phyloP scores from a whole-genome alignment of 1,140 invertebrate species.

The Cepaea nemoralis region DNA sequence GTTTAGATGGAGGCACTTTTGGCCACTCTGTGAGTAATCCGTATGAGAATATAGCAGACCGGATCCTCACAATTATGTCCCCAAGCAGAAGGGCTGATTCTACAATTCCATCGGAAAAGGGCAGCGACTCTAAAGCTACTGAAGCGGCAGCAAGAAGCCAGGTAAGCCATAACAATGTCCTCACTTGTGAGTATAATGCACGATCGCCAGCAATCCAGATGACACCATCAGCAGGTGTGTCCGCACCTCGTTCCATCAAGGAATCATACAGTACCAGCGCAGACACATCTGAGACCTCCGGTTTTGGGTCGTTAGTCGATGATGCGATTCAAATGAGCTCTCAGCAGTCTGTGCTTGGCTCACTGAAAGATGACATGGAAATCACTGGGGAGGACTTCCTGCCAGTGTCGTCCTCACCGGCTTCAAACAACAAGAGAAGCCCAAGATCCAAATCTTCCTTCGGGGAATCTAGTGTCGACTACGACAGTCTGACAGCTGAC shows the following conservation, averaged over 20 bases:
- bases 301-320: constrained; percentile 60
- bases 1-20: neutral
- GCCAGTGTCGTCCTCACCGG: neutral
- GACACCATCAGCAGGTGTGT: neutral
- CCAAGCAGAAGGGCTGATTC: neutral
- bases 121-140: neutral
- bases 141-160: neutral
- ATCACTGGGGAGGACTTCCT: neutral
- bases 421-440: neutral
- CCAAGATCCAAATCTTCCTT: constrained; percentile 11
- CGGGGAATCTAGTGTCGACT: constrained; percentile 7
- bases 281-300: constrained; percentile 66
- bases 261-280: constrained; percentile 60
- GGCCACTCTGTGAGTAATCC: neutral
- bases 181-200: constrained; percentile 18
- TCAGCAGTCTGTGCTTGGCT: constrained; percentile 2
- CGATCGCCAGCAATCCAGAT: constrained; percentile 32
- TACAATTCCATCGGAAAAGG: neutral
- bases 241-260: constrained; percentile 34
- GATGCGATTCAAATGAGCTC: constrained; percentile 43
- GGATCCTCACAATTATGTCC: neutral
- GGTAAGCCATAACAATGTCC: constrained; percentile 38
- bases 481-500: neutral
- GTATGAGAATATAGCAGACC: neutral
- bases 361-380: constrained; percentile 20